Conservation (phyloP, 2,888 invertebrate genomes). For the Rhamnusium bicolor region DNA sequence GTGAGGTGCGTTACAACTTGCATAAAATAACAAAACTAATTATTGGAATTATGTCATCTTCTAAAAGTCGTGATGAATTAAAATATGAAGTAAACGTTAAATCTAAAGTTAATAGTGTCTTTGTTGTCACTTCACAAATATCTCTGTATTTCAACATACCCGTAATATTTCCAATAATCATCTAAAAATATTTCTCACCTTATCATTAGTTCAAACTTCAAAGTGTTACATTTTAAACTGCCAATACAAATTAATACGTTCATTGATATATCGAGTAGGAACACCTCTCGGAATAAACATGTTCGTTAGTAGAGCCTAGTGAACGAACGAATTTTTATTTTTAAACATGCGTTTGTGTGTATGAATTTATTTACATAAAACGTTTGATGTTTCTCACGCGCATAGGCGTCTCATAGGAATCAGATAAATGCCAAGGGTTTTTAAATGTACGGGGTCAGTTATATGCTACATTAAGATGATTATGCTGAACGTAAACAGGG, state of each 20-base stretch:
- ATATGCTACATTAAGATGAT: not conserved
- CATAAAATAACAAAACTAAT: too few species aligned
- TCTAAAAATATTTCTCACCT: not conserved
- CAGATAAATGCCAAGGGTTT: not conserved
- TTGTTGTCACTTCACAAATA: not conserved
- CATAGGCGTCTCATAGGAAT: conserved; percentile 11
- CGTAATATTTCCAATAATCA: not conserved
- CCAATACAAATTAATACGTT: not conserved
- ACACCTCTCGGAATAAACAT: not conserved
- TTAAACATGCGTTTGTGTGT: conserved; percentile 17
- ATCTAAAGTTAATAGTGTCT: too few species aligned
- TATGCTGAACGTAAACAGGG: too few species aligned
- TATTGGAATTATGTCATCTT: too few species aligned
- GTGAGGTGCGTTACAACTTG: too few species aligned
- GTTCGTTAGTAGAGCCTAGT: not conserved
- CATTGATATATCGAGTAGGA: not conserved
- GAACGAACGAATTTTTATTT: conserved; percentile 9
- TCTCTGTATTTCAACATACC: not conserved
- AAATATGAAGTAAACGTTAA: too few species aligned
- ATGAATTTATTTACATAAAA: conserved; percentile 12
- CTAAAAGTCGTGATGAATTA: too few species aligned
- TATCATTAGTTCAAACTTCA: not conserved
- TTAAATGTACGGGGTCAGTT: not conserved
- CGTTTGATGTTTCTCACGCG: not conserved
- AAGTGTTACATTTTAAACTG: not conserved